Base-by-base conservation (phyloP, 1,140 invertebrate species). In the Drosophila truncata region DNA sequence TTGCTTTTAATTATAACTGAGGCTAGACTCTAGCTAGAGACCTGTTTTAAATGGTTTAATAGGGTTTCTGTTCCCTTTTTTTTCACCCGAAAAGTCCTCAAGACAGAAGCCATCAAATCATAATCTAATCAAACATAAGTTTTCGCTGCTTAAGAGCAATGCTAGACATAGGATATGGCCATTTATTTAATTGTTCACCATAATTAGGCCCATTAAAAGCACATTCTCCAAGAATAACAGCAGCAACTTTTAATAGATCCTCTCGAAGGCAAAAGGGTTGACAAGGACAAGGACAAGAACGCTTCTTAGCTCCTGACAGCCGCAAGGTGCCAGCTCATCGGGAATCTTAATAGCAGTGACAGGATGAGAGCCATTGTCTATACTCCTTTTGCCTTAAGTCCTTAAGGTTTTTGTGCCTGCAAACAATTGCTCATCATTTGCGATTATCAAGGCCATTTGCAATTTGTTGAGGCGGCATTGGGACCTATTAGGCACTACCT, bases 1-100 rank as follows among this genome's bases (percentile, higher is more conserved):
- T 85, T 75, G 65, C 78, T 78, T 86, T 82, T 81, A 79, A 87
- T 85, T 85, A 85, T 86, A 70, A 20, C 35, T 18, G 59, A 27
- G 52, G 37, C 74, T 66, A 74, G 69, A 80, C 77, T 63, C 6
- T 25, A 78, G 60, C 33, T 42, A 47, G 60, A 47, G 59, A 70
- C 77, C 60, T 55, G 55, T 25, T 61, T 52, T 16, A 52, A 52
- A 16, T 10, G 31, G 18, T 35, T 20, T 29, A 29, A 20, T 23
- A 23, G 29, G 49, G 25, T 29, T 50, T 11, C n/a, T 2, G 11
- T 8, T 18, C n/a, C 20, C 39, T 16, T 49, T n/a, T 27, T 49
- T 27, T 27, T 27, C 23, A 2, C 16, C 7, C n/a, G 8, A 20
- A 20, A 49, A 49, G 46, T 16, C 4, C 25, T 27, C 23, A 1